Evolutionary conservation across 2,797 vertebrate genomes (phyloP).

Genomic region (Spondyliosoma cantharus): DNA sequence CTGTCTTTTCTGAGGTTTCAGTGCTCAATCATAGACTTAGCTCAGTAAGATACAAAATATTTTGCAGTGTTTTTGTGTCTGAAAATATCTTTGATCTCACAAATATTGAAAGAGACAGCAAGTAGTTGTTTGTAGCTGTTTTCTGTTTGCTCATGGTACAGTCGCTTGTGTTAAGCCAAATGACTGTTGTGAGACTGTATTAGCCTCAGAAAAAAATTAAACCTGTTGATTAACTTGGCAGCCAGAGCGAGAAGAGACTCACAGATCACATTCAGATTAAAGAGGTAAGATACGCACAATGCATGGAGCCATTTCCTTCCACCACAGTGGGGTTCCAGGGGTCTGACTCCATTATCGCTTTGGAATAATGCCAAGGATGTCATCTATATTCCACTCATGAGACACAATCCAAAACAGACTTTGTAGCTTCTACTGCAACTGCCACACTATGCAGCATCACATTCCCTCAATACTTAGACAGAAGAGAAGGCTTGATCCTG

Average conservation of each 20-base stretch:
- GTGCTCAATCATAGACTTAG: not conserved
- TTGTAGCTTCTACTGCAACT: not conserved
- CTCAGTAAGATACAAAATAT: not conserved
- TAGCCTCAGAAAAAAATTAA: constrained; percentile 22
- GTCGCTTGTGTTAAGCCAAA: constrained; percentile 24
- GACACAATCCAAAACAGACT: constrained; percentile 54
- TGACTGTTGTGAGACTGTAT: constrained; percentile 6
- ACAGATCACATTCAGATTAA: constrained; percentile 28
- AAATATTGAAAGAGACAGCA: not conserved
- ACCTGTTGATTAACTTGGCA: constrained; percentile 32
- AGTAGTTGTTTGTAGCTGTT: not conserved
- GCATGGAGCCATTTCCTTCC: constrained; percentile 42
- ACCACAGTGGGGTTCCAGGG: constrained; percentile 40
- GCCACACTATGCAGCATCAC: not conserved
- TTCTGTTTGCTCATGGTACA: constrained; percentile 14
- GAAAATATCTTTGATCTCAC: not conserved
- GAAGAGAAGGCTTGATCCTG: constrained; percentile 21
- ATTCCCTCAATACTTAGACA: constrained; percentile 7
- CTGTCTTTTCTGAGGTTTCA: not conserved
- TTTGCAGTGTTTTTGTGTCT: not conserved
- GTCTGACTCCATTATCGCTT: constrained; percentile 47
- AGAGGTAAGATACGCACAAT: constrained; percentile 11
- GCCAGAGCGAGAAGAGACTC: not conserved
- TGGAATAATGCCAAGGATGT: constrained; percentile 48
- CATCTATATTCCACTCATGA: constrained; percentile 57